Base-by-base conservation (phyloP, 2,797 vertebrate species). In the Sylvilagus floridanus region DNA sequence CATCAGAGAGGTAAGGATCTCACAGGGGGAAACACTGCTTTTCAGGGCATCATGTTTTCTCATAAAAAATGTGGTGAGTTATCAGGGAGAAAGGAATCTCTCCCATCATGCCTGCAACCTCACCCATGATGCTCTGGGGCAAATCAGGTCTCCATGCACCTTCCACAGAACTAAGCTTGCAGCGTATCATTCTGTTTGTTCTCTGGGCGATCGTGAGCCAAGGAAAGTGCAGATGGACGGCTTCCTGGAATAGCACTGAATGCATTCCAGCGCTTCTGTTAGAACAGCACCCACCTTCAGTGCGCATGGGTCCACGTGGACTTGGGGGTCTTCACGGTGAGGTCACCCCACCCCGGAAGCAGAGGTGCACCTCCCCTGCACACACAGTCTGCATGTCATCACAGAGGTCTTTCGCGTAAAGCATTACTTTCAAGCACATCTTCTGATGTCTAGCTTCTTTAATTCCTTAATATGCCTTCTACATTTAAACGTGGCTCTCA, bases 51-150 rank as follows among this genome's bases (percentile, higher is more conserved):
- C 87, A 69, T 62, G 30, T 78, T 95, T 83, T 88, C 89, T 97
- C 81, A 81, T 22, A 50, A 81, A 83, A 50, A 63, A 88, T 37
- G 1, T 21, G 54, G 63, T 68, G 76, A 63, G 75, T 84, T 92
- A 87, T n/a, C 54, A 77, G 85, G 10, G 54, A 95, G 92, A 95
- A 96, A 94, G 60, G 66, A 88, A 94, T 87, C 42, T 94, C 32
- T 84, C 78, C 42, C 28, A 54, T n/a, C 42, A 75, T 77, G 77
- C 95, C 37, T 12, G 21, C 72, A 91, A 85, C 83, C 35, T 69
- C 28, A 47, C 24, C 35, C 19, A 83, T 12, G 42, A 90, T 82
- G 85, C 90, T 50, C 75, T 50, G 14, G 54, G 73, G 84, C 88
- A 85, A 89, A 78, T 78, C 84, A 42, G 73, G 71, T 90, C 91